phyloP scores from a whole-genome alignment of 2,888 invertebrate genomes.

The Malthinus flaveolus region DNA sequence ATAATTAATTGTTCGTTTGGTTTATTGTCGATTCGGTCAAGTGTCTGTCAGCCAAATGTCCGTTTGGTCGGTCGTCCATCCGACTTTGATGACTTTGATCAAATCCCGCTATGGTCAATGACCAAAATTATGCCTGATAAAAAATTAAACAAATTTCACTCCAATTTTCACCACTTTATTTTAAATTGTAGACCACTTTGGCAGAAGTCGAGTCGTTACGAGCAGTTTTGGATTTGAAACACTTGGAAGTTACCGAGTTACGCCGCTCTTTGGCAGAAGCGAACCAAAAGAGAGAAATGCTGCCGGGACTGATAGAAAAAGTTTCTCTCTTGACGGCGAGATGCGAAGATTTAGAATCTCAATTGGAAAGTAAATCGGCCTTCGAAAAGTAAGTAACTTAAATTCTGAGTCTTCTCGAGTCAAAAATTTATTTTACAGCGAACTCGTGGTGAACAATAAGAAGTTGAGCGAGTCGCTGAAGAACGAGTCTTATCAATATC shows the following conservation, averaged over 20 bases:
- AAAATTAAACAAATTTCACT: too few relatives aligned
- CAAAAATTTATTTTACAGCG: constrained; percentile 52
- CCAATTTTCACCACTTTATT: not conserved
- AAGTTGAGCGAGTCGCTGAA: constrained; percentile 73
- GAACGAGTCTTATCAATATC: constrained; percentile 77
- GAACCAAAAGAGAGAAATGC: constrained; percentile 72
- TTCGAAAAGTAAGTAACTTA: constrained; percentile 67
- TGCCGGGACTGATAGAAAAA: constrained; percentile 72
- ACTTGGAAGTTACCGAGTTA: constrained; percentile 80
- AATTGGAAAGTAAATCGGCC: constrained; percentile 68
- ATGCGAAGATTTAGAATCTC: constrained; percentile 83
- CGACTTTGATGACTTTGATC: constrained; percentile 1
- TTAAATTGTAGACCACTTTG: constrained; percentile 12
- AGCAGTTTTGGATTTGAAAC: constrained; percentile 85
- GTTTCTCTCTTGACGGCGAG: constrained; percentile 78
- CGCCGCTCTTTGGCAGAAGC: constrained; percentile 72
- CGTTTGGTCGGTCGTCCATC: not conserved
- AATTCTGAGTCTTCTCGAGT: not conserved
- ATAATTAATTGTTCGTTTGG: too few relatives aligned
- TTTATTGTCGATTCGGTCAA: too few relatives aligned
- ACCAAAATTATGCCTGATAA: too few relatives aligned
- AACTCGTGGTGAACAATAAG: constrained; percentile 70
- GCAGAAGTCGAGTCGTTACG: constrained; percentile 79
- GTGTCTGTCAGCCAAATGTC: too few relatives aligned
- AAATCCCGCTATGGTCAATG: too few relatives aligned